Base-by-base conservation (phyloP, 1,140 invertebrate species). In the Ceratina australensis region DNA sequence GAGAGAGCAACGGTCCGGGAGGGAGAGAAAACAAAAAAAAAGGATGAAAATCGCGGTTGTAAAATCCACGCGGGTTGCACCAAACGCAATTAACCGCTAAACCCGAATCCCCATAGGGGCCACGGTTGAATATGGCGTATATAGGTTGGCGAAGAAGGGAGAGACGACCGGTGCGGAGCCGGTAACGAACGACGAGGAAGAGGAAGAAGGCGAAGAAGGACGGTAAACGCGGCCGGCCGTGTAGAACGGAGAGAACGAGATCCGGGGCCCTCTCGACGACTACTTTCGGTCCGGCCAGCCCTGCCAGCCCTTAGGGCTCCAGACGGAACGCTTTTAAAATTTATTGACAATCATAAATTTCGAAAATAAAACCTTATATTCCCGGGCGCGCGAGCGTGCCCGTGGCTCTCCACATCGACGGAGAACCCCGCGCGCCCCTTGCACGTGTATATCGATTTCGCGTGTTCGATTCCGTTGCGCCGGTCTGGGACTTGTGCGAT, bases 321-420 rank as follows among this genome's bases (percentile, higher is more conserved):
- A 92, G 92, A 92, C 92, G 91, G 90, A 92, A 90, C 92, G 91
- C 92, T 92, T 92, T 92, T 92, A 92, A 92, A 92, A 92, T 92
- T 92, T 92, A 92, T 92, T 92, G 92, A 92, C 92, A 92, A 92
- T 92, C 92, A 92, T 92, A 92, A 92, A 92, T 92, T 92, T 92
- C 90, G 91, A 92, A 92, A 92, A 92, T 92, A 92, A 92, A 92
- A 92, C 91, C 92, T 92, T 92, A 92, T 92, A 92, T 92, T 91
- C 89, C 87, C 83, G 87, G 77, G 80, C 50, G 80, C 56, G 76
- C 87, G 73, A 84, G 79, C 68, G 71, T 42, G 65, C 75, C 28
- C 72, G 64, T 66, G 68, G 67, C 56, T 69, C 63, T 20, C 54
- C 74, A 49, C 71, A 69, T 57, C 65, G 64, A 57, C 79, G 57